These are phyloP conservation scores for Tanypteryx hageni DNA, from an alignment of 2,888 invertebrate genomes.

Conservation along the genomic window DNA sequence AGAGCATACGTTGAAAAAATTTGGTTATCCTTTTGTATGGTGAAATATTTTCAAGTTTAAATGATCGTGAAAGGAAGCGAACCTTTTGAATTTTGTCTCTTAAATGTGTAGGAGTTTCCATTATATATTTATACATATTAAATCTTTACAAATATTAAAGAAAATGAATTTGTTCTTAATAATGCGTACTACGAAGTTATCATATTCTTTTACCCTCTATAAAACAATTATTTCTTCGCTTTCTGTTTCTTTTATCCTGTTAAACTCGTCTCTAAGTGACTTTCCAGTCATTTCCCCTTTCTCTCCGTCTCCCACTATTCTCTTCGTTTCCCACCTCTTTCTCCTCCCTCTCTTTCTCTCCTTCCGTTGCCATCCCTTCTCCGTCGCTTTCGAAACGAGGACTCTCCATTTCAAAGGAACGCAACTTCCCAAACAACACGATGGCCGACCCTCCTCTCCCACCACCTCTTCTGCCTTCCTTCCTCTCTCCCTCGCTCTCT, in stretches of 20 bases:
- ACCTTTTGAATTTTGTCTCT: no score
- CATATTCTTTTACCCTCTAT: no score
- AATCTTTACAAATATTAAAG: no score
- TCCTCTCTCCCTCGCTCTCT: not conserved
- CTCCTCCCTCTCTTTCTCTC: not conserved
- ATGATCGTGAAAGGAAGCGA: no score
- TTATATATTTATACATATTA: no score
- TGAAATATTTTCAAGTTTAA: no score
- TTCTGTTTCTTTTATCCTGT: not conserved
- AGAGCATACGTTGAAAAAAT: no score
- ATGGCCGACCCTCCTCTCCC: not conserved
- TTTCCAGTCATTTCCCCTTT: not conserved
- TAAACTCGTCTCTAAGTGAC: not conserved
- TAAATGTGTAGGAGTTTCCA: no score
- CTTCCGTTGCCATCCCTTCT: not conserved
- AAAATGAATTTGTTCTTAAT: no score
- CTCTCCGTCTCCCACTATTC: not conserved
- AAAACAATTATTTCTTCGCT: not conserved
- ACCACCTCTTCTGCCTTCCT: not conserved
- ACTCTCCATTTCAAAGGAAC: constrained; percentile 6
- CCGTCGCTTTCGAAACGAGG: no score
- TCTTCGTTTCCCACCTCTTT: not conserved
- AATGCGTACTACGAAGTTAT: no score
- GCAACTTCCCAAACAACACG: constrained; percentile 12
- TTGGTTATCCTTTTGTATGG: no score